Evolutionary conservation across 2,888 invertebrate species (phyloP).

Genomic region (Biston betularia): DNA sequence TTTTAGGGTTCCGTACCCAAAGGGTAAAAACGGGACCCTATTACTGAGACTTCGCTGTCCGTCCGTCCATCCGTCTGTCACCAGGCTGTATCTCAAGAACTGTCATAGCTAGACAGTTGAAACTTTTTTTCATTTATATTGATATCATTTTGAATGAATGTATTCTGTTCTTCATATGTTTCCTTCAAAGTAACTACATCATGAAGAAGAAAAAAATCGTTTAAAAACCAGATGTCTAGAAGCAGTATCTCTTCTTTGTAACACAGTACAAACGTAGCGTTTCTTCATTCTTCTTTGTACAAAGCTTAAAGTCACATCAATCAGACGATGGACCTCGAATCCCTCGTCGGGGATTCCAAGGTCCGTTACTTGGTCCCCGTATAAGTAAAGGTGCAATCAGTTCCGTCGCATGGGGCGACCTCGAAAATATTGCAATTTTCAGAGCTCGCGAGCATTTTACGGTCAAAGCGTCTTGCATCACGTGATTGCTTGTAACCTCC

Average conservation of each 20-base stretch:
- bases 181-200: too few relatives aligned
- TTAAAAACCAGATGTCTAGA: too few relatives aligned
- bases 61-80: too few relatives aligned
- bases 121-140: too few relatives aligned
- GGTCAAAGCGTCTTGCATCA: neutral
- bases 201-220: too few relatives aligned
- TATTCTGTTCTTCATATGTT: too few relatives aligned
- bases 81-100: too few relatives aligned
- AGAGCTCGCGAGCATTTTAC: neutral
- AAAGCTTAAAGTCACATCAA: neutral
- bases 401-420: neutral
- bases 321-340: neutral
- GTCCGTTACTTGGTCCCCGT: neutral
- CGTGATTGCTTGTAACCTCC: neutral
- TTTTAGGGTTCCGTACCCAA: too few relatives aligned
- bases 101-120: too few relatives aligned
- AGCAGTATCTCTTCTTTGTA: neutral
- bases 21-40: too few relatives aligned
- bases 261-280: neutral
- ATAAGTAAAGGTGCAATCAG: neutral
- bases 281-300: neutral
- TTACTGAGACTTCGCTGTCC: too few relatives aligned
- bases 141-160: too few relatives aligned
- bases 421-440: conserved; percentile 1
- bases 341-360: neutral